Evolutionary conservation across 2,113 vertebrate genomes (phyloP).

Genomic region (Corythornis vintsioides): DNA sequence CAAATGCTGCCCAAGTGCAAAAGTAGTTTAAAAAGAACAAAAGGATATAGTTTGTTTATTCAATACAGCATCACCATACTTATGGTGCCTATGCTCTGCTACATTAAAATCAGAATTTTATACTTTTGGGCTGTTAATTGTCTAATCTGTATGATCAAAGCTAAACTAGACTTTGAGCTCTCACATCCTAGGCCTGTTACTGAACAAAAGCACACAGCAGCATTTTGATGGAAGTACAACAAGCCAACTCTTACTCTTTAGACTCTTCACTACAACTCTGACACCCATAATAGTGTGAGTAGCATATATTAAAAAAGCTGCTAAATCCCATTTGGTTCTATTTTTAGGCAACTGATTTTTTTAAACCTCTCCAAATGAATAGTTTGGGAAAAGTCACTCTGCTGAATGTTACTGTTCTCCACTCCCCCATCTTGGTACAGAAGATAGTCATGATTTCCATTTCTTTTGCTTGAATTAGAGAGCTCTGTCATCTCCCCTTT

Average conservation of each 20-base stretch:
- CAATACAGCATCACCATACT: background rate
- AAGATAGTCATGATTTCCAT: background rate
- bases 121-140: background rate
- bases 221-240: background rate
- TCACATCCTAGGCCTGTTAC: background rate
- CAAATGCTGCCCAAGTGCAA: background rate
- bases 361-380: background rate
- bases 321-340: background rate
- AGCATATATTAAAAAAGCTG: background rate
- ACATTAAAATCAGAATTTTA: background rate
- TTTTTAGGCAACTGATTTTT: slow-evolving; percentile 2
- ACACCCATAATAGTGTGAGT: background rate
- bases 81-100: rapidly evolving
- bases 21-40: background rate
- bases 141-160: background rate
- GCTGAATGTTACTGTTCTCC: background rate
- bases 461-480: slow-evolving; percentile 12
- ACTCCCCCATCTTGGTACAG: background rate
- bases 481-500: background rate
- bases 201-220: background rate
- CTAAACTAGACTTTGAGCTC: background rate
- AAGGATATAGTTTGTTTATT: background rate
- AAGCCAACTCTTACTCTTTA: background rate
- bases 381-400: background rate
- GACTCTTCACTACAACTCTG: background rate